Percentiles rank a stretch among this genome's conserved stretches.
Evolutionary conservation across 2,888 invertebrate species (phyloP).

Genomic region (Caenorhabditis plicata): DNA sequence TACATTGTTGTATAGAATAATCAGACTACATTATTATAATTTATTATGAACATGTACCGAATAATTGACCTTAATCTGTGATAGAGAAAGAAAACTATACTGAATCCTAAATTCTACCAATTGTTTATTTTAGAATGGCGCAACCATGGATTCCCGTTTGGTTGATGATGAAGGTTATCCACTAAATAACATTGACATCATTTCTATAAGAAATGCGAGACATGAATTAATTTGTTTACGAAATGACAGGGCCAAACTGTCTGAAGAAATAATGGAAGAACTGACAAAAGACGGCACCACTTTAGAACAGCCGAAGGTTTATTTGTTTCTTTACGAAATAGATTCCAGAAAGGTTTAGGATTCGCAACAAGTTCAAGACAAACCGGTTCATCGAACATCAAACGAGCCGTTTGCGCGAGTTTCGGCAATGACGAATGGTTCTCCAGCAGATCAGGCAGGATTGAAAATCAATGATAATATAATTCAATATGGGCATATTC

Average conservation of each 20-base stretch:
- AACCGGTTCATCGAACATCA: conserved; percentile 48
- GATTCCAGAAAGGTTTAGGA: too few species aligned
- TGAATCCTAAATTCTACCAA: too few species aligned
- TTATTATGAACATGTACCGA: too few species aligned
- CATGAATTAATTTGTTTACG: conserved; percentile 82
- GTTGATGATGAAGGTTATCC: conserved; percentile 87
- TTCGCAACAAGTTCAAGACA: too few species aligned
- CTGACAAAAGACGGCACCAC: too few species aligned
- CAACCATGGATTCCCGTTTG: conserved; percentile 77
- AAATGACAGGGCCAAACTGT: conserved; percentile 46
- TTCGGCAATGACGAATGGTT: conserved; percentile 30
- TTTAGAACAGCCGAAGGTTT: neutral
- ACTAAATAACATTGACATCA: conserved; percentile 83
- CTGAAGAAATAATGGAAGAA: neutral
- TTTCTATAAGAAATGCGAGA: conserved; percentile 84
- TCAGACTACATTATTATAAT: too few species aligned
- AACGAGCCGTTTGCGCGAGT: conserved; percentile 48
- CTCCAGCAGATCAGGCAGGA: conserved; percentile 45
- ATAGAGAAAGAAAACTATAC: too few species aligned
- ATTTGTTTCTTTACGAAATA: conserved; percentile 2
- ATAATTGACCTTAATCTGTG: too few species aligned
- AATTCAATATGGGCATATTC: conserved; percentile 59
- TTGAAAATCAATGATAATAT: conserved; percentile 49
- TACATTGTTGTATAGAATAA: too few species aligned
- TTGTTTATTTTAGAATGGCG: conserved; percentile 33